Base-by-base conservation (phyloP, 2,113 vertebrate genomes). In the Sinocyclocheilus anophthalmus region DNA sequence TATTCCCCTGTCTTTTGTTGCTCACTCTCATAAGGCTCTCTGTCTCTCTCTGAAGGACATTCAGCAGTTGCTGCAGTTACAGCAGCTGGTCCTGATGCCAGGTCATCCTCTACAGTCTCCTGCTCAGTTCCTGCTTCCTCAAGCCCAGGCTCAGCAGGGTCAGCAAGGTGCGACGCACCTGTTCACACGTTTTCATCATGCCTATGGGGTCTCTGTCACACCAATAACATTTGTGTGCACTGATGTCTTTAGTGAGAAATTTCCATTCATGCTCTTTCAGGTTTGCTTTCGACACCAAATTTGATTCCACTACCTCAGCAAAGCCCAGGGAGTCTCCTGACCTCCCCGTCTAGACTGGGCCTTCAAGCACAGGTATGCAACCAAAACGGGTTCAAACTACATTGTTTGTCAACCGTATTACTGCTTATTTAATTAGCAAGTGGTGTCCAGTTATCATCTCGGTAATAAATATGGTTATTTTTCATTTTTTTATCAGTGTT, bases 281-380 rank as follows among this genome's bases (percentile, higher is more conserved):
- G 95, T 94, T 94, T 97, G 93, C 95, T 97, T 85, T 95, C 96
- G 0, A 95, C 96, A 88, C 90, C 93, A 94, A 97, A 97, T 96
- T 93, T 97, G 92, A 96, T 97, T 94, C 94, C 96, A 94, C 96
- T 97, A 97, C 96, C 97, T 97, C 97, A 97, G 94, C 97, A 97
- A 93, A 96, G 93, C 93, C 94, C 95, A 85, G 96, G 95, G 86
- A 95, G 94, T 37, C 95, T 97, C n/a, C 92, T 97, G 90, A 93
- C 96, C 76, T 91, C 92, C 76, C 96, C 96, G 22, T 94, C 97
- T 87, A 95, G 96, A 87, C 91, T 96, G 81, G 93, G 95, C 83
- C 96, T 96, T 85, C 95, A 96, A 90, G 92, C 96, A 92, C 97
- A 97, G 96, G 97, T 97, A 87, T 88, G 80, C 2, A 78, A 30